Evolutionary conservation across 2,797 vertebrate genomes (phyloP), one percentile per base, ranked within the genome.

Genomic region (Gadopsis marmoratus): DNA sequence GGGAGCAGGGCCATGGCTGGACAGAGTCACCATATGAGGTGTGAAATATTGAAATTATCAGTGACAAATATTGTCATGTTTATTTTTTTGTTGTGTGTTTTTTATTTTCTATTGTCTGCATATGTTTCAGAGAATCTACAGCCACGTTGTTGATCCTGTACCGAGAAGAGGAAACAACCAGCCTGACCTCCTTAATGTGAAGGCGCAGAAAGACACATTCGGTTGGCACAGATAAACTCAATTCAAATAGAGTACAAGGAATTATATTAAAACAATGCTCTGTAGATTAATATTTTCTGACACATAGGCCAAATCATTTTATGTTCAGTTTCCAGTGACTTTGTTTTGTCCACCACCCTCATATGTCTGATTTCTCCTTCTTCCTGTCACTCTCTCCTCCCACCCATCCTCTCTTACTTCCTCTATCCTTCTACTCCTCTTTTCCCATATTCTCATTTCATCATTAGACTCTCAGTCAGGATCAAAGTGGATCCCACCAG

Each of bases 21-120:
- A 68, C 76, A 39, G 93, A 94, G 55, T 84, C 81, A 5, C 79
- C 84, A n/a, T 91, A 93, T 72, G 93, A 94, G 90, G 95, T 95
- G 62, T 61, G 70, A 72, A 41, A 62, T 55, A 51, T 35, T 29
- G 0, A 41, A 23, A 51, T 58, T 26, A 5, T 31, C 7, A 16
- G 19, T 63, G 41, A 39, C 4, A 48, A n/a, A 56, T 14, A 63
- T 13, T 2, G 16, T 65, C 7, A 50, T 0, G 17, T 65, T 70
- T 33, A 12, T 55, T 3, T 67, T 39, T 8, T 12, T 29, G 19
- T 11, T 8, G 8, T 14, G 16, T 39, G 10, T 39, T 39, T 10
- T 39, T 10, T 6, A 29, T 61, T 16, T 55, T 73, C 60, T 23
- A 66, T 50, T 7, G 58, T 81, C 4, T 83, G 39, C 50, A 29